These are phyloP conservation scores for Elysia crispata DNA, from an alignment of 2,888 invertebrate species.

Conservation along the genomic window DNA sequence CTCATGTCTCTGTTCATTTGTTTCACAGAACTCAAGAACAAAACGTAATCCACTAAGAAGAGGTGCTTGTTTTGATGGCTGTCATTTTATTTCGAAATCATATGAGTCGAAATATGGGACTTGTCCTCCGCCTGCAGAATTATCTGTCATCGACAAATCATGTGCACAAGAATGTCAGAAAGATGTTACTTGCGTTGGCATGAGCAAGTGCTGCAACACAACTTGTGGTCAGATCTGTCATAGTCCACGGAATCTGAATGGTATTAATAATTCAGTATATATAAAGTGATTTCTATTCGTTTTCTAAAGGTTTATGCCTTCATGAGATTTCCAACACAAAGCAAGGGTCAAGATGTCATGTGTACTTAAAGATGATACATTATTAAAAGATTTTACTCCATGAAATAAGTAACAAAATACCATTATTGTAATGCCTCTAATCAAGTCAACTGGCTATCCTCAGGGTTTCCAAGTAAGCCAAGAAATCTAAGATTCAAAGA, in stretches of 20 bases:
- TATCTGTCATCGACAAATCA: conserved; percentile 65
- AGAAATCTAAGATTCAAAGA: conserved; percentile 56
- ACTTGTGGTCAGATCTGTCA: conserved; percentile 69
- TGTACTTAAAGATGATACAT: too few species aligned
- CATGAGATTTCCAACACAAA: too few species aligned
- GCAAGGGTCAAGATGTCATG: too few species aligned
- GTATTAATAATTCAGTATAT: too few species aligned
- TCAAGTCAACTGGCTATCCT: background rate
- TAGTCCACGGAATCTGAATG: conserved; percentile 53
- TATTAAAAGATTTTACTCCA: too few species aligned
- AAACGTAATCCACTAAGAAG: conserved; percentile 25
- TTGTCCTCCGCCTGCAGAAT: conserved; percentile 70
- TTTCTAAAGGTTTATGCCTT: too few species aligned
- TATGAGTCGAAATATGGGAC: conserved; percentile 72
- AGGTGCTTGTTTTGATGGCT: conserved; percentile 55
- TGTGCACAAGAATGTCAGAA: conserved; percentile 74
- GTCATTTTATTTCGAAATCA: conserved; percentile 72
- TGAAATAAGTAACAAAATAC: too few species aligned
- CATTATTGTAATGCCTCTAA: too few species aligned
- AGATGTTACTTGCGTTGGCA: conserved; percentile 75
- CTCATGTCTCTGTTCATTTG: background rate
- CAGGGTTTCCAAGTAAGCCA: conserved; percentile 59
- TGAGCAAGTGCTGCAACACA: conserved; percentile 75
- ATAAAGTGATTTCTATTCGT: too few species aligned
- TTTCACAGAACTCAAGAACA: conserved; percentile 38